phyloP scores from a whole-genome alignment of 2,888 invertebrate genomes.

The Apotomis betuletana region DNA sequence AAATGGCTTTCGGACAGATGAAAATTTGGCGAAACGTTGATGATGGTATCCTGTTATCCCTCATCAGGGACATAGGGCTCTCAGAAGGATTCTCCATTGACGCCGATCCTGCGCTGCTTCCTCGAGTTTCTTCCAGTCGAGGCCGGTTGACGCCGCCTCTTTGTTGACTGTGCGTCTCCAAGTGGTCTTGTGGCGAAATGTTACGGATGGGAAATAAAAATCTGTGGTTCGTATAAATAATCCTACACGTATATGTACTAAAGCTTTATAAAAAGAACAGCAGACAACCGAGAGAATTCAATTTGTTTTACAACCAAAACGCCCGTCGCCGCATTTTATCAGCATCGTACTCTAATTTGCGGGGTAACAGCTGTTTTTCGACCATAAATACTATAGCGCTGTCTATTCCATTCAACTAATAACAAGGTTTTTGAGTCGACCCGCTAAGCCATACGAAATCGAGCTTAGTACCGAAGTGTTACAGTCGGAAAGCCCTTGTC shows the following conservation, averaged over 20 bases:
- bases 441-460: neutral
- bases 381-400: conserved; percentile 38
- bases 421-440: conserved; percentile 31
- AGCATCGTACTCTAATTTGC: conserved; percentile 32
- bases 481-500: conserved; percentile 43
- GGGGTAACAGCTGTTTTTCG: conserved; percentile 34
- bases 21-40: too few relatives aligned
- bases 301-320: conserved; percentile 28
- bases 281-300: conserved; percentile 19
- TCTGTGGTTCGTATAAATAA: too few relatives aligned
- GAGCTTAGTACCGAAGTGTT: conserved; percentile 4
- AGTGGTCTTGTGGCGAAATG: too few relatives aligned
- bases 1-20: too few relatives aligned
- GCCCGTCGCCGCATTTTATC: conserved; percentile 22
- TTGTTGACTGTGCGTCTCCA: too few relatives aligned
- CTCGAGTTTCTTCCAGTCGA: too few relatives aligned
- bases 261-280: conserved; percentile 13
- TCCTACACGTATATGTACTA: neutral
- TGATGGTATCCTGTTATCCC: too few relatives aligned
- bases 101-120: too few relatives aligned
- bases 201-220: too few relatives aligned
- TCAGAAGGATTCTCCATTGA: too few relatives aligned
- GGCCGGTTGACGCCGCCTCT: too few relatives aligned
- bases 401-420: conserved; percentile 25
- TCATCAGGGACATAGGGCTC: too few relatives aligned